Percentiles rank a stretch among this genome's conserved stretches.
Evolutionary conservation across 2,888 invertebrate genomes (phyloP).

Genomic region (Sinodicranocentrus sp.): DNA sequence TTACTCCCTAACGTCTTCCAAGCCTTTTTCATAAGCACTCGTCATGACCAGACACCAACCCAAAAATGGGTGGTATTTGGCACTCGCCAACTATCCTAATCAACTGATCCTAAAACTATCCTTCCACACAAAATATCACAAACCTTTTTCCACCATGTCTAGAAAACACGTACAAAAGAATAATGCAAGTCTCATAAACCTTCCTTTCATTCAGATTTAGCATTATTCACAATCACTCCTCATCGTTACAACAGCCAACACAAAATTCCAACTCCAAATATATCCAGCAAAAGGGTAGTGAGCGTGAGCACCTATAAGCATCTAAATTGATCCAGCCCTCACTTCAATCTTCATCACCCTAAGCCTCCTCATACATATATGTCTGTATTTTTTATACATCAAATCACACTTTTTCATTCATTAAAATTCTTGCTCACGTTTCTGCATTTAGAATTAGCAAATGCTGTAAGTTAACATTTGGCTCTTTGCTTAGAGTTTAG

Average conservation of each 20-base stretch:
- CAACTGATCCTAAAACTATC: constrained; percentile 53
- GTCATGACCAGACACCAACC: constrained; percentile 54
- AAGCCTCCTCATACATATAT: neutral
- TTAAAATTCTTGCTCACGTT: constrained; percentile 51
- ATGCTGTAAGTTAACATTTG: constrained; percentile 1
- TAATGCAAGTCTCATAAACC: neutral
- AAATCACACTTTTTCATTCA: constrained; percentile 17
- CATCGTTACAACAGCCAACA: constrained; percentile 32
- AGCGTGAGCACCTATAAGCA: constrained; percentile 1
- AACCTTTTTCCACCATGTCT: neutral
- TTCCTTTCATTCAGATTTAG: constrained; percentile 3
- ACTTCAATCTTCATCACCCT: constrained; percentile 17
- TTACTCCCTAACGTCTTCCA: neutral
- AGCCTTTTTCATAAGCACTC: neutral
- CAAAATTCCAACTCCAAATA: constrained; percentile 48
- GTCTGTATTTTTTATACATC: neutral
- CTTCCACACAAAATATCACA: constrained; percentile 19
- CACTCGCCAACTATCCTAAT: constrained; percentile 64
- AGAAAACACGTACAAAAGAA: neutral
- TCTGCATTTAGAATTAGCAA: constrained; percentile 52
- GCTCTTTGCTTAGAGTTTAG: neutral
- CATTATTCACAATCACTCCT: constrained; percentile 25
- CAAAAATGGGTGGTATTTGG: constrained; percentile 71
- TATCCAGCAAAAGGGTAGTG: constrained; percentile 9
- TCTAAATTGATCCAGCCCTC: constrained; percentile 39